Conservation (phyloP, 2,113 vertebrate species). For the Ceyx cyanopectus region DNA sequence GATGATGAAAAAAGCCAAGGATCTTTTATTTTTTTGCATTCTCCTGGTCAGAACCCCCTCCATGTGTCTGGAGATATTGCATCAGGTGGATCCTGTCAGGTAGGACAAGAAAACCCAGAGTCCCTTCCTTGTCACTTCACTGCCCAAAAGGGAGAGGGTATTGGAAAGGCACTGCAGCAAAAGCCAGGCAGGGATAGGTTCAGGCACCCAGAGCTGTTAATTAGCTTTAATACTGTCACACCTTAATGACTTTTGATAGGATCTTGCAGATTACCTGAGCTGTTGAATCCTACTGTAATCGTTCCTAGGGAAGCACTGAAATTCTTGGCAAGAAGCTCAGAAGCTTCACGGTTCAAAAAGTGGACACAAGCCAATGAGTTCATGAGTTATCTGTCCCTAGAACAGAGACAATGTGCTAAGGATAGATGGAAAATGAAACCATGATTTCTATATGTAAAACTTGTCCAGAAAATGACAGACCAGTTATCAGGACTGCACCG, state of each 20-base stretch:
- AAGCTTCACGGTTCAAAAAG: background rate
- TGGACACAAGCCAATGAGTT: background rate
- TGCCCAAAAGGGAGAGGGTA: background rate
- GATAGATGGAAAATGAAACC: background rate
- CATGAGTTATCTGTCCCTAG: background rate
- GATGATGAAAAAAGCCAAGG: background rate
- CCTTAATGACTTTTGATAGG: background rate
- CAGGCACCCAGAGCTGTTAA: background rate
- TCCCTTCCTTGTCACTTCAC: background rate
- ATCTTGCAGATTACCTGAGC: background rate
- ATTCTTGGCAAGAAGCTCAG: slow-evolving; percentile 19
- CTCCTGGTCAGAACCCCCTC: background rate
- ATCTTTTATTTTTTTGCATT: background rate
- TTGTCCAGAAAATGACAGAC: background rate
- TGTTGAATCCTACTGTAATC: background rate
- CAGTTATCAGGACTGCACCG: background rate
- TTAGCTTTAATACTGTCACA: background rate
- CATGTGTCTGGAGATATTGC: background rate
- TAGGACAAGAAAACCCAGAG: background rate
- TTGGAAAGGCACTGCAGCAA: background rate
- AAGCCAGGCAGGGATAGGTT: background rate
- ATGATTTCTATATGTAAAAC: background rate
- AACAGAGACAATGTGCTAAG: background rate
- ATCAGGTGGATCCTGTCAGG: background rate
- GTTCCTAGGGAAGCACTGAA: background rate